Conservation (phyloP, 2,888 invertebrate species). For the Lasioglossum marginatum region DNA sequence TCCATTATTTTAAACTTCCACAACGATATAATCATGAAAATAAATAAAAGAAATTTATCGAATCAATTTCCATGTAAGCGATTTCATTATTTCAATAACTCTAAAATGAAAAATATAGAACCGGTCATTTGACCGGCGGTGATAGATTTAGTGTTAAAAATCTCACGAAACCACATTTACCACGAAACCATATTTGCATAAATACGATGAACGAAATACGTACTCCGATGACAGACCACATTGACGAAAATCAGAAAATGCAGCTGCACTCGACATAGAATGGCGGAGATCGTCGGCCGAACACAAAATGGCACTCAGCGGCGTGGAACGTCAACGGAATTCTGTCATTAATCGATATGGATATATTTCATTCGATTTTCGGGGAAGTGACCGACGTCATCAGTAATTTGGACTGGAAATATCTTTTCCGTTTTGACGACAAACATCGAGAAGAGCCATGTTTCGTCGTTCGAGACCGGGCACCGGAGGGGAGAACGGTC, state of each 20-base stretch:
- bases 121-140: too few species aligned
- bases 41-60: too few species aligned
- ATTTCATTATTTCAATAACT: too few species aligned
- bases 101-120: too few species aligned
- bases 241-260: not conserved
- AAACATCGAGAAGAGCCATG: slow-evolving; percentile 46
- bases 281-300: slow-evolving; percentile 15
- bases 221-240: not conserved
- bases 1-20: too few species aligned
- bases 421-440: slow-evolving; percentile 29
- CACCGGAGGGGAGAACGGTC: slow-evolving; percentile 47
- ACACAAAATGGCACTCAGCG: not conserved
- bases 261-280: not conserved
- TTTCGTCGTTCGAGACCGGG: slow-evolving; percentile 30
- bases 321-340: slow-evolving; percentile 30
- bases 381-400: not conserved
- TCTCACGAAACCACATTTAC: too few species aligned
- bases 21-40: not conserved
- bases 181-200: not conserved
- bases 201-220: not conserved
- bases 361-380: slow-evolving; percentile 15
- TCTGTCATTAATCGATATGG: not conserved
- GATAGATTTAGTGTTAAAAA: not conserved
- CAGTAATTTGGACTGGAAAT: slow-evolving; percentile 34
- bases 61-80: too few species aligned